These are phyloP conservation scores for Drosophila pectinifera DNA, from an alignment of 1,140 invertebrate species.

Conservation along the genomic window DNA sequence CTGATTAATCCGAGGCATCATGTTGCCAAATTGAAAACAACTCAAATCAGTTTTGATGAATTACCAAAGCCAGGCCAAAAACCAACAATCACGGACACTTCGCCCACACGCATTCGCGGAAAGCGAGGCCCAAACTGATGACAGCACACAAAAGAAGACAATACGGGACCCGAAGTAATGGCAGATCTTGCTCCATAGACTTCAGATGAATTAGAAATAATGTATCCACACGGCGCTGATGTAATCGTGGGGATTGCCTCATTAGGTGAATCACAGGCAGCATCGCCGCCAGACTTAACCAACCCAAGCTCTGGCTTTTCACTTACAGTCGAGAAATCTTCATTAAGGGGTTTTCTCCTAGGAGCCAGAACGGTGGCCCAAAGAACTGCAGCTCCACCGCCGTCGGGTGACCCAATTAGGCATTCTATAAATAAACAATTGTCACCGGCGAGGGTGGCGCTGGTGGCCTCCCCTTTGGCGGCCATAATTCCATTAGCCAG, in stretches of 20 bases:
- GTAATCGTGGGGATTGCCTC: slow-evolving; percentile 34
- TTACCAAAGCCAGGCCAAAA: slow-evolving; percentile 34
- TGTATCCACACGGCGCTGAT: slow-evolving; percentile 23
- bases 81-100: slow-evolving; percentile 20
- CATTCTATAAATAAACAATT: slow-evolving; percentile 54
- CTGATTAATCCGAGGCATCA: slow-evolving; percentile 28
- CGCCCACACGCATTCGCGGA: slow-evolving; percentile 34
- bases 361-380: not conserved
- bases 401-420: slow-evolving; percentile 39
- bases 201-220: slow-evolving; percentile 53
- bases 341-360: slow-evolving; percentile 3
- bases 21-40: slow-evolving; percentile 40
- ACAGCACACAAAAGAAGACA: slow-evolving; percentile 42
- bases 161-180: slow-evolving; percentile 34
- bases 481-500: slow-evolving; percentile 44
- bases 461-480: not conserved
- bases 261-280: slow-evolving; percentile 20
- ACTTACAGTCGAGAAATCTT: slow-evolving; percentile 8
- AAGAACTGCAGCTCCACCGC: not conserved
- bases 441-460: slow-evolving; percentile 16
- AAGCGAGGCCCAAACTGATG: slow-evolving; percentile 43
- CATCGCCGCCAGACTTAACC: not conserved
- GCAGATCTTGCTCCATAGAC: slow-evolving; percentile 43
- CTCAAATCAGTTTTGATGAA: slow-evolving; percentile 45
- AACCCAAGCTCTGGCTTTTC: slow-evolving; percentile 15